Evolutionary conservation across 1,140 invertebrate species (phyloP).

Genomic region (Aphaenogaster rudis): DNA sequence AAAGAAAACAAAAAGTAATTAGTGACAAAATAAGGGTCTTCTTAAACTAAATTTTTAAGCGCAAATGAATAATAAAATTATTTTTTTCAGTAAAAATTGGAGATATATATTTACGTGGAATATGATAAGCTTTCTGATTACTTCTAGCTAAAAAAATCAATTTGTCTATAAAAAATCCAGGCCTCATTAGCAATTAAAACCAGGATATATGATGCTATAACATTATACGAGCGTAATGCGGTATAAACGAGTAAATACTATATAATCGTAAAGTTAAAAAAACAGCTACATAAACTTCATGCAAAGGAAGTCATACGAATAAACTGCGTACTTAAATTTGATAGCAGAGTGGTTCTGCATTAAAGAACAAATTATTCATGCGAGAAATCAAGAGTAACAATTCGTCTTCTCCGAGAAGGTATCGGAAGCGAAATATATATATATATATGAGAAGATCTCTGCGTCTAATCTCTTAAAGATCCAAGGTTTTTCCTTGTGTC

Average conservation of each 20-base stretch:
- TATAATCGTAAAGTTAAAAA: not conserved
- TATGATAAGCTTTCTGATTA: not conserved
- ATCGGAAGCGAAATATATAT: not conserved
- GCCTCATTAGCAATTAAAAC: not conserved
- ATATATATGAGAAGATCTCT: not conserved
- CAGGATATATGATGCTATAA: not conserved
- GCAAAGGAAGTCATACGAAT: not conserved
- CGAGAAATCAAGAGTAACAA: not conserved
- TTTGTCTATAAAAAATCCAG: not conserved
- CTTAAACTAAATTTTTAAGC: conserved; percentile 12
- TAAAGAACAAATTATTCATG: conserved; percentile 40
- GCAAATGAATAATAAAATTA: not conserved
- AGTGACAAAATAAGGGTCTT: not conserved
- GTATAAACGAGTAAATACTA: not conserved
- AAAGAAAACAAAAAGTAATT: not conserved
- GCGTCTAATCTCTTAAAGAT: conserved; percentile 44
- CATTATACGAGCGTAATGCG: not conserved
- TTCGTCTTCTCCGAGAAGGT: not conserved
- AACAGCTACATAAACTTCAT: not conserved
- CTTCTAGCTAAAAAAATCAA: not conserved
- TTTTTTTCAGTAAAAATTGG: not conserved
- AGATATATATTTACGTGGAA: not conserved
- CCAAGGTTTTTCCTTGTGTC: conserved; percentile 35
- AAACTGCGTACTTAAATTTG: not conserved
- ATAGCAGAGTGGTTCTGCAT: not conserved